Conservation (phyloP, 2,888 invertebrate species). For the Myathropa florea region DNA sequence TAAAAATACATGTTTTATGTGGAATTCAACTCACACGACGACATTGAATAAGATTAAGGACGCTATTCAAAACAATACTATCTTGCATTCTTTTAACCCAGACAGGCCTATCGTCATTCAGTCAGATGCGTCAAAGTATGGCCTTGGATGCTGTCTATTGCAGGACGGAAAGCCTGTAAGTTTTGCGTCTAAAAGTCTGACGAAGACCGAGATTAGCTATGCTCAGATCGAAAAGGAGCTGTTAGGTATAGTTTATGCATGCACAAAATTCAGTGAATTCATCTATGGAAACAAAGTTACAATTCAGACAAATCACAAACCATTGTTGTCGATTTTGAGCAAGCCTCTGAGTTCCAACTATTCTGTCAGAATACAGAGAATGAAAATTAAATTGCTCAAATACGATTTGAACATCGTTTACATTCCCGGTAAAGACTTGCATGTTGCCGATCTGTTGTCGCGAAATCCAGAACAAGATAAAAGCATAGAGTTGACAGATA, state of each 20-base stretch:
- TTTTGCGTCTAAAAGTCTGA: slow-evolving; percentile 72
- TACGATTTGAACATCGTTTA: slow-evolving; percentile 2
- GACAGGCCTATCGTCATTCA: slow-evolving; percentile 13
- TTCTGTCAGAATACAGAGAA: slow-evolving; percentile 20
- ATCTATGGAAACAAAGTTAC: neutral
- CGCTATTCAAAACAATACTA: neutral
- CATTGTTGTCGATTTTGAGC: slow-evolving; percentile 6
- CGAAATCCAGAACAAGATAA: slow-evolving; percentile 1
- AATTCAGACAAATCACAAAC: slow-evolving; percentile 20
- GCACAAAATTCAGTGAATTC: slow-evolving; percentile 11
- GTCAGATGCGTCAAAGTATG: slow-evolving; percentile 57
- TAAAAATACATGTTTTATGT: slow-evolving; percentile 11
- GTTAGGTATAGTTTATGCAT: slow-evolving; percentile 3
- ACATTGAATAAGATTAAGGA: slow-evolving; percentile 1
- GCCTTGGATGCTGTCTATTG: slow-evolving; percentile 56
- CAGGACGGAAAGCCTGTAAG: slow-evolving; percentile 58
- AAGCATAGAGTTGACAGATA: neutral
- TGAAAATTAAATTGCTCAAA: slow-evolving; percentile 20
- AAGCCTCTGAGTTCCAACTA: slow-evolving; percentile 12
- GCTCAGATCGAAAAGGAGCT: slow-evolving; percentile 60
- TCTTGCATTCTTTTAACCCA: neutral
- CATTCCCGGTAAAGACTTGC: slow-evolving; percentile 17
- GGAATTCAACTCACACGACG: neutral
- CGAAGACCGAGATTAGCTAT: slow-evolving; percentile 71
- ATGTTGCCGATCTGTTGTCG: slow-evolving; percentile 12